Evolutionary conservation across 1,140 invertebrate genomes (phyloP).

Genomic region (Antheraea mylitta): DNA sequence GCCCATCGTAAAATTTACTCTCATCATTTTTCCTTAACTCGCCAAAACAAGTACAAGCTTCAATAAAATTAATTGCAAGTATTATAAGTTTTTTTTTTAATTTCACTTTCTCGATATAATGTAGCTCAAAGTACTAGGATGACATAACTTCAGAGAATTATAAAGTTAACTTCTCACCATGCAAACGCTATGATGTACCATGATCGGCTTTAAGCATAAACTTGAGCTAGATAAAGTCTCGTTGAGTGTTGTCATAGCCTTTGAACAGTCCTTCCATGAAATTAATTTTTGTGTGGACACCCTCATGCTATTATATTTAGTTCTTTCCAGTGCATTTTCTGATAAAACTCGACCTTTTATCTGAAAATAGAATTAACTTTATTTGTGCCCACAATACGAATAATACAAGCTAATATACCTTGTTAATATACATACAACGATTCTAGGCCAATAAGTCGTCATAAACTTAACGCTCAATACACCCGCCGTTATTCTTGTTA

Average conservation of each 20-base stretch:
- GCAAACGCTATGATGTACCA: constrained; percentile 49
- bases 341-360: constrained; percentile 43
- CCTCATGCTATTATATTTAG: constrained; percentile 47
- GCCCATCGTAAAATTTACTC: too few relatives aligned
- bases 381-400: not conserved
- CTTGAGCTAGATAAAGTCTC: constrained; percentile 35
- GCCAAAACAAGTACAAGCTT: too few relatives aligned
- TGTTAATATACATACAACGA: constrained; percentile 56
- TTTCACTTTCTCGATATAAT: not conserved
- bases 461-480: constrained; percentile 49
- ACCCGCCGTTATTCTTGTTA: constrained; percentile 35
- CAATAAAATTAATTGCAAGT: too few relatives aligned
- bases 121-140: not conserved
- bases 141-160: not conserved
- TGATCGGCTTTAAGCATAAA: constrained; percentile 49
- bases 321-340: constrained; percentile 44
- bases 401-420: not conserved
- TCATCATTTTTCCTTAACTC: too few relatives aligned
- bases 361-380: constrained; percentile 24
- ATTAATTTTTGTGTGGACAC: constrained; percentile 55
- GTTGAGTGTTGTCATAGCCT: constrained; percentile 26
- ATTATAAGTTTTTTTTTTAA: too few relatives aligned
- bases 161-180: constrained; percentile 36
- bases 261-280: constrained; percentile 34
- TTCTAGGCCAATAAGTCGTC: constrained; percentile 58